phyloP scores from a whole-genome alignment of 2,797 vertebrate species.

The Leptatherina wallacei region DNA sequence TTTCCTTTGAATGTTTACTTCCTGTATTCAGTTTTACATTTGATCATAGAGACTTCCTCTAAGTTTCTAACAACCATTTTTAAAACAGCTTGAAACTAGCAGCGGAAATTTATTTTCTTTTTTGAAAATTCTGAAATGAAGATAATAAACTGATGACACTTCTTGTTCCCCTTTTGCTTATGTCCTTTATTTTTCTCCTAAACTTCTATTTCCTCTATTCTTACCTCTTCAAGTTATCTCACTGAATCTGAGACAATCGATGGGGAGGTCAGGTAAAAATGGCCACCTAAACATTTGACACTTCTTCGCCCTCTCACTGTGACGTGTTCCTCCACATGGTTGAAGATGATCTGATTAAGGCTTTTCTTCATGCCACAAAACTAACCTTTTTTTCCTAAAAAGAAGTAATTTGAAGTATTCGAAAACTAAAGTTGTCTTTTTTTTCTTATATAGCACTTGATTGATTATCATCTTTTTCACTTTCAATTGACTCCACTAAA shows the following conservation, averaged over 20 bases:
- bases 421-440: background rate
- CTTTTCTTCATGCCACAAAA: background rate
- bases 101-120: conserved; percentile 13
- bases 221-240: conserved; percentile 32
- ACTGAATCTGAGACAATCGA: conserved; percentile 21
- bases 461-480: background rate
- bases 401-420: background rate
- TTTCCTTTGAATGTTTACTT: conserved; percentile 40
- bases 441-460: background rate
- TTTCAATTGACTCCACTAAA: background rate
- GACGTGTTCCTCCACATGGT: background rate
- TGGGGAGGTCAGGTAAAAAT: conserved; percentile 51
- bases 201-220: conserved; percentile 5
- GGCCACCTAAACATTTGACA: background rate
- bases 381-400: background rate
- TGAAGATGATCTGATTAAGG: background rate
- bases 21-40: conserved; percentile 4
- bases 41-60: conserved; percentile 10
- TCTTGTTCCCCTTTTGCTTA: conserved; percentile 46
- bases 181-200: conserved; percentile 35
- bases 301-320: background rate
- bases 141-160: conserved; percentile 57
- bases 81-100: conserved; percentile 8
- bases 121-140: conserved; percentile 47
- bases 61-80: conserved; percentile 19